Evolutionary conservation across 2,113 vertebrate genomes (phyloP), one percentile per base, ranked within the genome.

Genomic region (Accipiter virgatus): DNA sequence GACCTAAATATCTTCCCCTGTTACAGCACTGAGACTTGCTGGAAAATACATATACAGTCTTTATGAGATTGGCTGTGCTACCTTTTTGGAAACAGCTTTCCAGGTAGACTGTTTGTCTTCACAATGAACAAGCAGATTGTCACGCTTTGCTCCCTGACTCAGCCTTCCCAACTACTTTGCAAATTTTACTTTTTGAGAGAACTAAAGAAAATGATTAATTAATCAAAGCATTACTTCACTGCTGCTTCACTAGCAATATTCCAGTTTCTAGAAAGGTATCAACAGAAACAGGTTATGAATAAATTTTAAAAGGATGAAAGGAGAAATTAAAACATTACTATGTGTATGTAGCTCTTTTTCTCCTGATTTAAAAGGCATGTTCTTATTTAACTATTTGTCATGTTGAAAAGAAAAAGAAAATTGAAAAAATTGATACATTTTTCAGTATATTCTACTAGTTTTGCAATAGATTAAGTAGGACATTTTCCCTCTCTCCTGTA

Each of bases 271-370:
- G 71, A 86, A 81, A 89, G 48, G 16, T n/a, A 79, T 26, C 43
- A 81, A 47, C 11, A 72, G 58, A 66, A 85, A 81, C 7, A 88
- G 48, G 42, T 40, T 55, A 55, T 3, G 32, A 80, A 80, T 59
- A 40, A 6, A 85, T 62, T 66, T 75, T 12, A 34, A 58, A 81
- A 34, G 42, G 29, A 68, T 23, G 19, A 67, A 81, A 82, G 36
- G 4, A 80, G 50, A 93, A 88, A 66, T n/a, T 2, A 20, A 67
- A 88, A 71, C 43, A 68, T 74, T 11, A 27, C 25, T n/a, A 13
- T 7, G 29, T 10, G 34, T 20, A 40, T 0, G 0, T 4, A 81
- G 50, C 52, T 66, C 29, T 55, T 63, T 65, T 43, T 34, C 56
- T 65, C 31, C 29, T 38, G 21, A 52, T 74, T 81, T 45, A 53